phyloP scores from a whole-genome alignment of 2,888 invertebrate genomes.

The Mesorhabditis spiculigera region DNA sequence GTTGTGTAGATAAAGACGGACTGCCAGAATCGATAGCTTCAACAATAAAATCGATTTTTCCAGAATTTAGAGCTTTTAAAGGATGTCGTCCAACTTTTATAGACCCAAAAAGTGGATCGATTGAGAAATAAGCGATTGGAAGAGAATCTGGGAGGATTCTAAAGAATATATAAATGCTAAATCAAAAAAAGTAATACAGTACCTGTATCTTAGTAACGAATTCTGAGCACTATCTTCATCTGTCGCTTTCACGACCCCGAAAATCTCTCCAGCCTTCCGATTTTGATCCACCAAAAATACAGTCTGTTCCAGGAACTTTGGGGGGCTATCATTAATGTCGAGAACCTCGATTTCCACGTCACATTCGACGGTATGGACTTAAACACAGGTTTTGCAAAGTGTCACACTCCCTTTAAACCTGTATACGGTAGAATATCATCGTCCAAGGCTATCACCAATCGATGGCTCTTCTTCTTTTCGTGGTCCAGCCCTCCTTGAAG shows the following conservation, averaged over 20 bases:
- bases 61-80: neutral
- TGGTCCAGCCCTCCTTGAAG: neutral
- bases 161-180: too few species aligned
- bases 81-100: neutral
- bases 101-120: neutral
- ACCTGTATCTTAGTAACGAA: neutral
- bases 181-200: neutral
- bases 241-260: neutral
- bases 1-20: neutral
- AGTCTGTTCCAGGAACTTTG: neutral
- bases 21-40: slow-evolving; percentile 4
- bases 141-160: neutral
- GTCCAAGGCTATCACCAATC: neutral
- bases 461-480: neutral
- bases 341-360: neutral
- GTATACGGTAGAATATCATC: neutral
- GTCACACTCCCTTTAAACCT: too few species aligned
- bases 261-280: neutral
- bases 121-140: neutral
- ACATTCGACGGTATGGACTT: neutral
- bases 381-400: too few species aligned
- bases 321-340: neutral
- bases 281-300: neutral
- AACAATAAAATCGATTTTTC: neutral
- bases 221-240: neutral